phyloP scores from a whole-genome alignment of 2,113 vertebrate genomes.

The Aphyosemion australe region DNA sequence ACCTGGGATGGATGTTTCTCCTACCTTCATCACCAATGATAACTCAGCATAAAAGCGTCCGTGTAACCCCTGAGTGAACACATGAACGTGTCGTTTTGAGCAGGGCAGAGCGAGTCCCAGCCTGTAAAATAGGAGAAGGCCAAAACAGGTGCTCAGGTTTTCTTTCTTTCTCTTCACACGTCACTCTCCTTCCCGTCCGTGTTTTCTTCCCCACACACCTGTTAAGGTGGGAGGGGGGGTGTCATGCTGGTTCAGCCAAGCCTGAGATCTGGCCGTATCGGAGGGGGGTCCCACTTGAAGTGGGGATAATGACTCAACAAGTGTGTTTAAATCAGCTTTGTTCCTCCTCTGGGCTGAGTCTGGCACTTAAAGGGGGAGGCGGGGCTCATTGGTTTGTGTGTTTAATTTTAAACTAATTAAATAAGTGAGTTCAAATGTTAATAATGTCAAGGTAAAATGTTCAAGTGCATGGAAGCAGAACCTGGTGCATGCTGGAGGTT shows the following conservation, averaged over 20 bases:
- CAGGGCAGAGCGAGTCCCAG: conserved; percentile 47
- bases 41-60: conserved; percentile 28
- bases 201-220: conserved; percentile 66
- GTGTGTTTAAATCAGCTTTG: conserved; percentile 41
- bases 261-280: conserved; percentile 17
- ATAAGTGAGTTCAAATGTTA: too few relatives aligned
- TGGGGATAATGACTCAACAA: conserved; percentile 56
- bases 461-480: too few relatives aligned
- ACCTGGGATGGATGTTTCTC: conserved; percentile 15
- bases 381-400: not conserved
- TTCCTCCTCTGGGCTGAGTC: conserved; percentile 43
- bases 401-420: too few relatives aligned
- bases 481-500: not conserved
- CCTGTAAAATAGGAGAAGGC: conserved; percentile 37
- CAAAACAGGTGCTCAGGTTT: conserved; percentile 69
- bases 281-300: conserved; percentile 13
- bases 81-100: conserved; percentile 49
- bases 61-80: conserved; percentile 43
- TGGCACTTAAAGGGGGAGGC: conserved; percentile 13
- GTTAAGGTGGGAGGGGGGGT: conserved; percentile 62
- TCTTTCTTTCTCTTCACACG: conserved; percentile 48
- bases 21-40: conserved; percentile 16
- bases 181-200: conserved; percentile 25
- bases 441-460: too few relatives aligned
- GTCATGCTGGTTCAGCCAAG: conserved; percentile 46